Conservation (phyloP, 2,113 vertebrate genomes). For the Ophiodon elongatus region DNA sequence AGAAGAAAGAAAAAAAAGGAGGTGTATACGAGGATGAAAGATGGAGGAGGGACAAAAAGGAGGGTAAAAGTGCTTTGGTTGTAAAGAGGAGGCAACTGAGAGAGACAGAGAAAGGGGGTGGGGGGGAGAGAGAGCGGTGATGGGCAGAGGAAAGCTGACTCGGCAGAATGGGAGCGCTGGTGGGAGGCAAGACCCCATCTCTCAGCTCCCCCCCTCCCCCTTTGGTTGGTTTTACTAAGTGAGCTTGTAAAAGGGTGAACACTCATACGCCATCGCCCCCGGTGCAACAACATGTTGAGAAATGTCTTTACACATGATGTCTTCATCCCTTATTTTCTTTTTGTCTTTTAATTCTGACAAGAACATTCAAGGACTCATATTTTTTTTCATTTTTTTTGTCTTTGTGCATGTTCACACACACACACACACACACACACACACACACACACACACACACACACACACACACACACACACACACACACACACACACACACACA, state of each 20-base stretch:
- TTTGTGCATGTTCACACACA: not conserved
- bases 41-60: slow-evolving; percentile 39
- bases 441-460: not conserved
- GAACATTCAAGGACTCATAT: slow-evolving; percentile 4
- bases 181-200: slow-evolving; percentile 69
- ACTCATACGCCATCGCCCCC: no score
- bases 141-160: slow-evolving; percentile 71
- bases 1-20: not conserved
- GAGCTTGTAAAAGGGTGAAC: not conserved
- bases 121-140: slow-evolving; percentile 35
- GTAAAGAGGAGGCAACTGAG: slow-evolving; percentile 56
- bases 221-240: slow-evolving; percentile 36
- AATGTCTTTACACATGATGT: not conserved
- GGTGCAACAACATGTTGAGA: not conserved
- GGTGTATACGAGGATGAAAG: slow-evolving; percentile 32
- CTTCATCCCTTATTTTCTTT: no score
- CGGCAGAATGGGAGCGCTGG: slow-evolving; percentile 68
- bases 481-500: not conserved
- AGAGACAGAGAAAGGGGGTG: slow-evolving; percentile 2
- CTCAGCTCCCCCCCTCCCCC: slow-evolving; percentile 45
- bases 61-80: slow-evolving; percentile 57
- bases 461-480: not conserved
- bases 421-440: not conserved
- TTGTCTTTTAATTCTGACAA: no score
- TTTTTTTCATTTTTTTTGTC: not conserved